Evolutionary conservation across 2,888 invertebrate genomes (phyloP).

Genomic region (Gymnocheta viridis): DNA sequence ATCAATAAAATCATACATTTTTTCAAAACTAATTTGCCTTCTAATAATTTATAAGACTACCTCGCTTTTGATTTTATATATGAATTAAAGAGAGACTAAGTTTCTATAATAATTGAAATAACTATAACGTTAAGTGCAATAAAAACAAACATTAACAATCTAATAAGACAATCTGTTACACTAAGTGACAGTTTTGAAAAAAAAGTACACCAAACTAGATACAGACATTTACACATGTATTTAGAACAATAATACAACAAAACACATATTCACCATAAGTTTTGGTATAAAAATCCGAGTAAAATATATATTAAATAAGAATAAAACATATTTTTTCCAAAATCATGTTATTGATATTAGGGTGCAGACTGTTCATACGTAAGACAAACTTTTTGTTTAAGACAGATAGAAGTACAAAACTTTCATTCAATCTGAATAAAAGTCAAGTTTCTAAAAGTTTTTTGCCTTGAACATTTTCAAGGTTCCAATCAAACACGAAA

Average conservation of each 20-base stretch:
- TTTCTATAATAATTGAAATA: background rate
- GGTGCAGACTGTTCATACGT: background rate
- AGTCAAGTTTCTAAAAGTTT: no score
- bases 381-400: no score
- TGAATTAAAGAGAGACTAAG: background rate
- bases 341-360: background rate
- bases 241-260: constrained; percentile 16
- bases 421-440: no score
- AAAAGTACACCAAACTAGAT: background rate
- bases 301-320: constrained; percentile 7
- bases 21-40: constrained; percentile 72
- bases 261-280: constrained; percentile 9
- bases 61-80: constrained; percentile 49
- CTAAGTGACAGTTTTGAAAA: constrained; percentile 16
- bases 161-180: constrained; percentile 63
- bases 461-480: no score
- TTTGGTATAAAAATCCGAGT: background rate
- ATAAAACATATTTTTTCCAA: background rate
- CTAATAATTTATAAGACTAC: constrained; percentile 36
- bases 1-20: no score
- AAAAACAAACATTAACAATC: constrained; percentile 20
- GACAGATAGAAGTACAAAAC: no score
- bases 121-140: constrained; percentile 25
- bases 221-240: background rate
- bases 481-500: no score